These are phyloP conservation scores for Melanerpes formicivorus DNA, from an alignment of 2,113 vertebrate species.

Conservation along the genomic window DNA sequence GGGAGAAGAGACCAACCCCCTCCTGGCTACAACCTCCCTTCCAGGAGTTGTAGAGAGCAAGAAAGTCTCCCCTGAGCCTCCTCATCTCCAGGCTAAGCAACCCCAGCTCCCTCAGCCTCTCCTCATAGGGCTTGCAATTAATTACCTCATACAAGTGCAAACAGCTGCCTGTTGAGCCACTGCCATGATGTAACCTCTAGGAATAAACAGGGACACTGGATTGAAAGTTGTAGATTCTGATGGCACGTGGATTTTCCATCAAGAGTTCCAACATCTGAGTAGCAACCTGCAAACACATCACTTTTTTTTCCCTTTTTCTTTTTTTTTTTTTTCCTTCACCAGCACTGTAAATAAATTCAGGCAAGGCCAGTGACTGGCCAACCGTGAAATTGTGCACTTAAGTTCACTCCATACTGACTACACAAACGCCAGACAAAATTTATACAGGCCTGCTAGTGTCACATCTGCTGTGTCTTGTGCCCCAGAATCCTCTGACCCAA, in stretches of 20 bases:
- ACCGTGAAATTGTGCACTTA: slow-evolving; percentile 88
- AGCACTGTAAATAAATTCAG: slow-evolving; percentile 78
- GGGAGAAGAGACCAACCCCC: too few species aligned
- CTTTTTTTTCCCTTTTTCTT: background rate
- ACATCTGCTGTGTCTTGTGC: slow-evolving; percentile 70
- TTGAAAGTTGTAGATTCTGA: slow-evolving; percentile 28
- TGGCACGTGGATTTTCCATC: slow-evolving; percentile 54
- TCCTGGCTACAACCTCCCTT: too few species aligned
- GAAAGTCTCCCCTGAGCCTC: too few species aligned
- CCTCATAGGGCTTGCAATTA: background rate
- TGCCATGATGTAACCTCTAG: background rate
- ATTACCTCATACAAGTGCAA: background rate
- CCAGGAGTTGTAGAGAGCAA: too few species aligned
- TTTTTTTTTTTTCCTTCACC: slow-evolving; percentile 55
- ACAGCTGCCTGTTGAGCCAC: background rate
- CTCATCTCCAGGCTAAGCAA: too few species aligned
- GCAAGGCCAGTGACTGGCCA: slow-evolving; percentile 75
- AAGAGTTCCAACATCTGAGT: slow-evolving; percentile 55
- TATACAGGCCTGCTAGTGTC: slow-evolving; percentile 69
- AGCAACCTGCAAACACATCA: slow-evolving; percentile 62
- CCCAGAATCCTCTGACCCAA: slow-evolving; percentile 69
- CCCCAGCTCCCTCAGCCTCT: too few species aligned
- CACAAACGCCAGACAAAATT: slow-evolving; percentile 77
- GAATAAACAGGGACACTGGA: slow-evolving; percentile 3
- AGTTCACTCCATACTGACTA: slow-evolving; percentile 78